Conservation (phyloP, 2,888 invertebrate species). For the Proisotoma minuta region DNA sequence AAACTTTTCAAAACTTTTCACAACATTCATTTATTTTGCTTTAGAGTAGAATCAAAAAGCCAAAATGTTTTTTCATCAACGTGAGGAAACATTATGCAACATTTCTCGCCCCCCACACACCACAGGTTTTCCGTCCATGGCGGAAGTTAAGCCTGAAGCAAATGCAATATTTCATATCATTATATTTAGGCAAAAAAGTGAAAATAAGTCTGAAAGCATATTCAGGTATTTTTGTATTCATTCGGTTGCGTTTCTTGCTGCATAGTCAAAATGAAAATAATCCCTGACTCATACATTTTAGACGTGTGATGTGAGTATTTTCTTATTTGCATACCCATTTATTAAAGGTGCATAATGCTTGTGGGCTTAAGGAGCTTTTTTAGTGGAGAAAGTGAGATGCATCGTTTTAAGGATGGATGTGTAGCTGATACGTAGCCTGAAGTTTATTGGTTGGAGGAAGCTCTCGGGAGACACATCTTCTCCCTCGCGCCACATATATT, state of each 20-base stretch:
- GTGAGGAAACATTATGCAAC: no score
- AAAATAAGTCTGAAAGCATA: neutral
- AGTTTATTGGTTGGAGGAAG: constrained; percentile 13
- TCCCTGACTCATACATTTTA: neutral
- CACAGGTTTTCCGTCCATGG: no score
- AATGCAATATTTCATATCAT: constrained; percentile 6
- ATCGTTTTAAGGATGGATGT: constrained; percentile 38
- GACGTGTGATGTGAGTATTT: neutral
- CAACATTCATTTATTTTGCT: neutral
- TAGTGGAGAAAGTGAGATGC: constrained; percentile 25
- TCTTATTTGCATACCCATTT: constrained; percentile 9
- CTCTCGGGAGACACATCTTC: constrained; percentile 35
- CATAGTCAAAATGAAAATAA: neutral
- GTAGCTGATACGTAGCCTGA: constrained; percentile 12
- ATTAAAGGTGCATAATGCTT: constrained; percentile 1
- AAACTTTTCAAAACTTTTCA: neutral
- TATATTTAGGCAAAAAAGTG: neutral
- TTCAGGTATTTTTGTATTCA: neutral
- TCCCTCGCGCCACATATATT: constrained; percentile 39
- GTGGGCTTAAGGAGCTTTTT: neutral
- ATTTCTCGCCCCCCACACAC: no score
- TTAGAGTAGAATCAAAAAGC: neutral
- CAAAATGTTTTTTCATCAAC: neutral
- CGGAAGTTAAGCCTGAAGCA: no score
- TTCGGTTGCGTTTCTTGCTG: neutral